Evolutionary conservation across 2,113 vertebrate species (phyloP).

Genomic region (Aphyosemion australe): DNA sequence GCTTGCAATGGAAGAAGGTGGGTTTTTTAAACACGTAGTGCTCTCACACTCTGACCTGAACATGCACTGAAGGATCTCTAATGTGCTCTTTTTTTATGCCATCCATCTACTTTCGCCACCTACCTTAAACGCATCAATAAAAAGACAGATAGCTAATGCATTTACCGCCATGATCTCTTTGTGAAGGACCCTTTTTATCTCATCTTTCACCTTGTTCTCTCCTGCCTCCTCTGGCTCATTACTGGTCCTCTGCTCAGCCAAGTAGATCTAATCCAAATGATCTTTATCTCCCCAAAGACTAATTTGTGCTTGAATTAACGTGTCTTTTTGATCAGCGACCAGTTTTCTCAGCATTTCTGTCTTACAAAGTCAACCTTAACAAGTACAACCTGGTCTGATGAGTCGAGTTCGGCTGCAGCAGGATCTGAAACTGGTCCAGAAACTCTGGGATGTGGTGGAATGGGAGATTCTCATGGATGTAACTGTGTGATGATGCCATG

Average conservation of each 20-base stretch:
- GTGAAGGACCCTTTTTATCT: neutral
- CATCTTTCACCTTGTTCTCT: neutral
- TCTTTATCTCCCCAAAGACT: neutral
- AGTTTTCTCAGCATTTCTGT: constrained; percentile 6
- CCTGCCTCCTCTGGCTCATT: neutral
- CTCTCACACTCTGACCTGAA: too few species aligned
- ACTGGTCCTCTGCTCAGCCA: constrained; percentile 21
- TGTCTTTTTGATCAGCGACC: neutral
- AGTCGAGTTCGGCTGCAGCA: too few species aligned
- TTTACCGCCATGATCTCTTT: neutral
- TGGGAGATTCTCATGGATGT: too few species aligned
- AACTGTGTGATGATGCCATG: too few species aligned
- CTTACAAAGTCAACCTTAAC: neutral
- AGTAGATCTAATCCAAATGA: constrained; percentile 14
- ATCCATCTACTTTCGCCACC: neutral
- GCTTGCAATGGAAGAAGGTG: too few species aligned
- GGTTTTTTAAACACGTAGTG: too few species aligned
- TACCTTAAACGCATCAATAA: neutral
- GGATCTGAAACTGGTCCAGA: too few species aligned
- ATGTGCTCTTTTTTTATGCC: constrained; percentile 4
- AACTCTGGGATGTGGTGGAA: too few species aligned
- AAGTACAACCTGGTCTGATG: too few species aligned
- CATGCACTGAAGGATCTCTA: neutral
- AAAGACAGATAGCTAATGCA: neutral
- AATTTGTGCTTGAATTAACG: constrained; percentile 13